A percentile compares a stretch with the other conserved stretches of the same genome.
phyloP scores from a whole-genome alignment of 2,113 vertebrate genomes.

The Otocyon megalotis region DNA sequence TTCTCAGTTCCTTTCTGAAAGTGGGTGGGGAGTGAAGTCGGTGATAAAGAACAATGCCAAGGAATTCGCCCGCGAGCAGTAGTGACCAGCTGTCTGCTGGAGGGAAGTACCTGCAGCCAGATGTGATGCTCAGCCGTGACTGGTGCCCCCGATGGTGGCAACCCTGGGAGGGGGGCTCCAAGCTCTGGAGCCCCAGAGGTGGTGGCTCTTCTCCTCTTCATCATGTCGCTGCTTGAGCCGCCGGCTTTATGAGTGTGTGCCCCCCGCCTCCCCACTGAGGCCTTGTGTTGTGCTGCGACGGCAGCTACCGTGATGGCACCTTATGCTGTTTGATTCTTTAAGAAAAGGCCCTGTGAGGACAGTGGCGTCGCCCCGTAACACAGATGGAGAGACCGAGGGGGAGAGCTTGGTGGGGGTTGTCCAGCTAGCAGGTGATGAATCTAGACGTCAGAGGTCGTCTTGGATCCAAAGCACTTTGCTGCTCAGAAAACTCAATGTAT shows the following conservation, averaged over 20 bases:
- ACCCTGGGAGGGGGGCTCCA: background rate
- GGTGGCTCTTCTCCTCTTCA: background rate
- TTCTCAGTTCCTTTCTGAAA: background rate
- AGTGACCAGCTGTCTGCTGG: background rate
- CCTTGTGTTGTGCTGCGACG: fast-evolving
- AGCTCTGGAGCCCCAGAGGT: fast-evolving
- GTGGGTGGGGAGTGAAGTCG: background rate
- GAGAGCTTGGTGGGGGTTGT: fast-evolving
- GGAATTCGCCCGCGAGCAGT: fast-evolving
- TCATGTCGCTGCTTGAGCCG: background rate
- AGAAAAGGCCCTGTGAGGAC: background rate
- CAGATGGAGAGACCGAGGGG: background rate
- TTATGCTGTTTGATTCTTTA: background rate
- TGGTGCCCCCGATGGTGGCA: fast-evolving
- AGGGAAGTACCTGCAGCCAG: fast-evolving
- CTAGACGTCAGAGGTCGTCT: background rate
- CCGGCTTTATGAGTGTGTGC: fast-evolving
- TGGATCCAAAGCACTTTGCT: fast-evolving
- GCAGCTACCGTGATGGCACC: fast-evolving
- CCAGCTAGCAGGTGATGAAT: fast-evolving
- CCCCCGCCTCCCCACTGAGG: background rate
- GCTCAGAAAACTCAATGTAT: background rate
- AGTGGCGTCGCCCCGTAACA: fast-evolving
- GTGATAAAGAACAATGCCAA: fast-evolving
- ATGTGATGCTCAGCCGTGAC: background rate